These are phyloP conservation scores for Aramus guarauna DNA, from an alignment of 2,113 vertebrate genomes.

Conservation along the genomic window DNA sequence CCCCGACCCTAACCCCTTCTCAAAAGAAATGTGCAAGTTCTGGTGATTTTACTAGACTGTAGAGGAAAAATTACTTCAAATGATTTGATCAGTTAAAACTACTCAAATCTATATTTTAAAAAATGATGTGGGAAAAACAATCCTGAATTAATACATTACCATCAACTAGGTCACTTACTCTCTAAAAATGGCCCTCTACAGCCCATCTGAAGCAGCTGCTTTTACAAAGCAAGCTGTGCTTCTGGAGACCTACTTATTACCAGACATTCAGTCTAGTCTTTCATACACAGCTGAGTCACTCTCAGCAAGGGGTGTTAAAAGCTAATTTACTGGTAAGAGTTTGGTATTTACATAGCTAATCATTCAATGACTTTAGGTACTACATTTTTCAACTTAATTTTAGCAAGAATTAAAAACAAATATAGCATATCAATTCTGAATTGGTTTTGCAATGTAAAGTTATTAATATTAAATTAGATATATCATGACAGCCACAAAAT, in stretches of 20 bases:
- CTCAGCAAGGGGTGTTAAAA: neutral
- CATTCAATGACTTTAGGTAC: neutral
- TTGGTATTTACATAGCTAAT: constrained; percentile 5
- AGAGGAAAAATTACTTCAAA: neutral
- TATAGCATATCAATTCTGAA: neutral
- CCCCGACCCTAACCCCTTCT: neutral
- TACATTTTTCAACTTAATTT: constrained; percentile 34
- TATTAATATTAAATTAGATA: neutral
- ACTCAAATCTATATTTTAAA: neutral
- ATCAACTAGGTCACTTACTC: neutral
- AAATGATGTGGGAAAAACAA: neutral
- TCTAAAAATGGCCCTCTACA: neutral
- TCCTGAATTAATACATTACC: neutral
- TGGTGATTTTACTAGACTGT: neutral
- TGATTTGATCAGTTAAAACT: neutral
- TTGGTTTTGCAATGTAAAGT: neutral
- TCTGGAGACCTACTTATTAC: neutral
- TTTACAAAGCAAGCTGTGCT: constrained; percentile 12
- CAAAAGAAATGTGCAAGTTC: neutral
- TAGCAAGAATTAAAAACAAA: constrained; percentile 5
- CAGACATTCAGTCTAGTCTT: neutral
- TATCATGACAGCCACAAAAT: neutral
- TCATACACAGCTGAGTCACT: neutral
- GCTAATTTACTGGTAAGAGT: neutral
- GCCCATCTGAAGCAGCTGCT: neutral